Evolutionary conservation across 2,113 vertebrate species (phyloP).

Genomic region (Cepphus grylle): DNA sequence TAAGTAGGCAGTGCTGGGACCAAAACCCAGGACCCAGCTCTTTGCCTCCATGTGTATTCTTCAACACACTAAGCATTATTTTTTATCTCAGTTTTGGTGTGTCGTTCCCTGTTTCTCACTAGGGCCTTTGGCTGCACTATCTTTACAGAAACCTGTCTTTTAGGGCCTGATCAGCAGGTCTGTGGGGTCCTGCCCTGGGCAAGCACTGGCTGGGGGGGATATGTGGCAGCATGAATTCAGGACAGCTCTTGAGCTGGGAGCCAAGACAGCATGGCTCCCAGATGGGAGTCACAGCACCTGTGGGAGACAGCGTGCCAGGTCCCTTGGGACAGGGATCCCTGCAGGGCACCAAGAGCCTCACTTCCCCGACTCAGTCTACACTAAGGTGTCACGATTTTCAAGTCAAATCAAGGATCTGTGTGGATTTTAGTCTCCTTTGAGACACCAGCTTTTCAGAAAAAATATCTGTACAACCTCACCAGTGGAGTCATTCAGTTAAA

Average conservation of each 20-base stretch:
- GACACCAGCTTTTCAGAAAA: neutral
- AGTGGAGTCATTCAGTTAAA: neutral
- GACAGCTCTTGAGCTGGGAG: neutral
- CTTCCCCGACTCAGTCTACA: neutral
- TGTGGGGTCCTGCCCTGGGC: neutral
- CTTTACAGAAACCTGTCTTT: neutral
- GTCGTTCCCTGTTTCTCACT: neutral
- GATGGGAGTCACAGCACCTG: neutral
- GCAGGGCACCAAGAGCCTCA: neutral
- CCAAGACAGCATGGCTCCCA: neutral
- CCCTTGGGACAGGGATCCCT: neutral
- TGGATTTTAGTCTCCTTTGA: neutral
- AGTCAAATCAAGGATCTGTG: neutral
- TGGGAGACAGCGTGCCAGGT: neutral
- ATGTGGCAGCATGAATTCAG: neutral
- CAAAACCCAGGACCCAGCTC: neutral
- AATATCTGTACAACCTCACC: neutral
- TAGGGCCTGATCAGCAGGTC: constrained; percentile 27
- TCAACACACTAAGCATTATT: neutral
- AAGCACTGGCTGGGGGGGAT: neutral
- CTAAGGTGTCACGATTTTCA: neutral
- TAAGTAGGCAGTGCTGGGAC: neutral
- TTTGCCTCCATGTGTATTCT: neutral
- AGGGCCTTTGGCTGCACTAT: neutral
- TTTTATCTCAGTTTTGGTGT: neutral